phyloP scores from a whole-genome alignment of 2,797 vertebrate species.

The Bufotes viridis region DNA sequence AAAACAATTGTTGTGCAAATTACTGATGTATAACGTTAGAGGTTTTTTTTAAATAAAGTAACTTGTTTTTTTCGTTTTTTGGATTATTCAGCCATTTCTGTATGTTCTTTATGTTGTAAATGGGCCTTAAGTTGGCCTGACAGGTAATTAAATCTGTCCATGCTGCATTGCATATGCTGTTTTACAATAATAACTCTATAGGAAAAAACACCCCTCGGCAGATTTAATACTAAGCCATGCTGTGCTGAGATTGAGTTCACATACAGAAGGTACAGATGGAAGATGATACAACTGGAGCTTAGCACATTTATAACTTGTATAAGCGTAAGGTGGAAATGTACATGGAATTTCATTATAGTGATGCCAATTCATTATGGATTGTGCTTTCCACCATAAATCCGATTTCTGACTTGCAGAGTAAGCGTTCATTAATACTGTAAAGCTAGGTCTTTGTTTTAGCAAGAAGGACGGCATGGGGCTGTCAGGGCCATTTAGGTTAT shows the following conservation, averaged over 20 bases:
- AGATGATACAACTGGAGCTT: background rate
- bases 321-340: slow-evolving; percentile 2
- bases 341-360: background rate
- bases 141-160: slow-evolving; percentile 21
- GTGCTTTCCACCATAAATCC: background rate
- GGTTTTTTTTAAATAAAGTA: background rate
- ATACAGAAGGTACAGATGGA: slow-evolving; percentile 18
- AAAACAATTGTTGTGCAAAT: background rate
- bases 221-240: background rate
- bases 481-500: background rate
- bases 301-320: slow-evolving; percentile 8
- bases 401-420: background rate
- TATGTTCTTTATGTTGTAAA: background rate
- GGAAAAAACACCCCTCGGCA: slow-evolving; percentile 12
- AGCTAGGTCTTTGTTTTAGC: background rate
- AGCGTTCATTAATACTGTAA: slow-evolving; percentile 4
- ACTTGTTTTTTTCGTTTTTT: background rate
- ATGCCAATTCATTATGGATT: background rate
- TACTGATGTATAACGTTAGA: too few relatives aligned
- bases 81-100: background rate
- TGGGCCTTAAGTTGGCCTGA: background rate
- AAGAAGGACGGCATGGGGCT: background rate
- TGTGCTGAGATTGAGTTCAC: slow-evolving; percentile 38
- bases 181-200: slow-evolving; percentile 29
- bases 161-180: slow-evolving; percentile 19